Conservation (phyloP, 2,797 vertebrate species). For the Coregonus ussuriensis region DNA sequence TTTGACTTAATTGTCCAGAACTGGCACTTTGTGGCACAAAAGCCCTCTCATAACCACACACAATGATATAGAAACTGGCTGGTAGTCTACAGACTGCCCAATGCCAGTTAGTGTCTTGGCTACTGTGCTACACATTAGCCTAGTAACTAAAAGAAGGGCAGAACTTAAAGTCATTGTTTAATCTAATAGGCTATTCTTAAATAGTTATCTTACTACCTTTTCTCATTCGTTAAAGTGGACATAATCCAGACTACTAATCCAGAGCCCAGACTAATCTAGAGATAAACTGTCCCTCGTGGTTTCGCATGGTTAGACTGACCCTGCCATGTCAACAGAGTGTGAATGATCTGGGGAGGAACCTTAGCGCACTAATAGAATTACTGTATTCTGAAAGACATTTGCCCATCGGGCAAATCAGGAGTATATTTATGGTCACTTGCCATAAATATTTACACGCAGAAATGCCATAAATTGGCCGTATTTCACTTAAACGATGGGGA, state of each 20-base stretch:
- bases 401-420: background rate
- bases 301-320: constrained; percentile 26
- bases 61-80: background rate
- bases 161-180: background rate
- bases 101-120: background rate
- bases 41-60: background rate
- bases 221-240: constrained; percentile 56
- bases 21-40: background rate
- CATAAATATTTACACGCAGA: background rate
- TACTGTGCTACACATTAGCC: constrained; percentile 39
- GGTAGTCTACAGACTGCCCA: no score
- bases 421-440: background rate
- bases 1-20: background rate
- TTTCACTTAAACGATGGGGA: background rate
- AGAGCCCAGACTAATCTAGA: constrained; percentile 71
- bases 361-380: constrained; percentile 15
- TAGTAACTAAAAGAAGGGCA: background rate
- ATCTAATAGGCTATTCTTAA: background rate
- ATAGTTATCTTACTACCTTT: constrained; percentile 39
- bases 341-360: constrained; percentile 29
- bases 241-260: constrained; percentile 70
- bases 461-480: background rate
- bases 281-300: constrained; percentile 53
- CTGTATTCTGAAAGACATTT: background rate
- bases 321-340: constrained; percentile 31